Conservation (phyloP, 2,888 invertebrate genomes). For the Bombylius major region DNA sequence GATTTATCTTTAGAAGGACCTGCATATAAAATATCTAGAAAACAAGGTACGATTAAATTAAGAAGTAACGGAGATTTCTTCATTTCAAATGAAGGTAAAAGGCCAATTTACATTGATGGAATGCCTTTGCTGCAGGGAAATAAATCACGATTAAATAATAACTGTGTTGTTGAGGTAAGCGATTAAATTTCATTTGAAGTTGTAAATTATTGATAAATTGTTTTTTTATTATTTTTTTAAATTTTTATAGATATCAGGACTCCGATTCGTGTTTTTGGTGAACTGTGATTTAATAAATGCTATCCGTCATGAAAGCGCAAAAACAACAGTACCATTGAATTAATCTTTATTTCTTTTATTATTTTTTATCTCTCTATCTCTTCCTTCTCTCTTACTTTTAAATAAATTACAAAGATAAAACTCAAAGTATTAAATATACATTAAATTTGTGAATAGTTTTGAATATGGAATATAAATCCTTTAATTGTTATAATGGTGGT, state of each 20-base stretch:
- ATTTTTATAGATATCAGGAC: conserved; percentile 57
- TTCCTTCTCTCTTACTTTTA: too few relatives aligned
- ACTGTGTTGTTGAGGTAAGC: conserved; percentile 72
- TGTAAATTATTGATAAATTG: not conserved
- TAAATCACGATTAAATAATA: conserved; percentile 83
- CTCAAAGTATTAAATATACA: too few relatives aligned
- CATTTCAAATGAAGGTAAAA: conserved; percentile 86
- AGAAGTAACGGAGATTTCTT: conserved; percentile 91
- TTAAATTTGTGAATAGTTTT: too few relatives aligned
- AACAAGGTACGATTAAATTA: conserved; percentile 82
- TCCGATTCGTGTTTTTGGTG: conserved; percentile 85
- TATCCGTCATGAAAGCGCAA: conserved; percentile 78
- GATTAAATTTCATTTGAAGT: too few relatives aligned
- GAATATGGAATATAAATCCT: too few relatives aligned
- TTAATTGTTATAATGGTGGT: too few relatives aligned
- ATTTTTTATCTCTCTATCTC: too few relatives aligned
- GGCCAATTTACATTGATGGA: conserved; percentile 90
- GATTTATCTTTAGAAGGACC: conserved; percentile 90
- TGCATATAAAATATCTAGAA: conserved; percentile 82
- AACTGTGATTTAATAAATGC: conserved; percentile 84
- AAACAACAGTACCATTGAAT: conserved; percentile 48
- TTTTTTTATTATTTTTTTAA: conserved; percentile 7
- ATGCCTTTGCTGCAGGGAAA: conserved; percentile 76
- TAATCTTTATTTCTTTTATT: conserved; percentile 11
- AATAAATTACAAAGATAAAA: too few relatives aligned